Evolutionary conservation across 2,113 vertebrate genomes (phyloP).

Genomic region (Ptilorrhoa leucosticta): DNA sequence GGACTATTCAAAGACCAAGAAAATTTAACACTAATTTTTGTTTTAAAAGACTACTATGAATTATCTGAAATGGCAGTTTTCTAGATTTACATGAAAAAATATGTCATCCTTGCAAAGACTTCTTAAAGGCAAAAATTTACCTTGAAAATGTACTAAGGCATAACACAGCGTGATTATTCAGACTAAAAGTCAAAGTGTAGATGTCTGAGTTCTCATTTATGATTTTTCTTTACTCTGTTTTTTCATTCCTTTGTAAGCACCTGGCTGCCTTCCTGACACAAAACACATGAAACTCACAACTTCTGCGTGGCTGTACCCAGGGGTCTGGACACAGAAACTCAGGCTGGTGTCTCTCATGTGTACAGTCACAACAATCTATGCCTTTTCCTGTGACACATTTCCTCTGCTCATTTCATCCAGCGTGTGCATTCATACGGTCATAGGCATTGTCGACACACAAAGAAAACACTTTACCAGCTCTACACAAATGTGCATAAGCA

Average conservation of each 20-base stretch:
- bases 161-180: neutral
- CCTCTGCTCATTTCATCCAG: neutral
- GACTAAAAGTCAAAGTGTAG: neutral
- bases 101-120: neutral
- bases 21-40: neutral
- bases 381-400: neutral
- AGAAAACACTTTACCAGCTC: neutral
- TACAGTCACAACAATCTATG: neutral
- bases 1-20: neutral
- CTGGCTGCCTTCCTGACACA: neutral
- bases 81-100: neutral
- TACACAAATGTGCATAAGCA: accelerated
- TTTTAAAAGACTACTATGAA: neutral
- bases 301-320: neutral
- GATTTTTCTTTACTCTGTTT: neutral
- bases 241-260: neutral
- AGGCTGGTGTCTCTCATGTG: neutral
- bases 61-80: neutral
- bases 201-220: neutral
- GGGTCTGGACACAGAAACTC: neutral
- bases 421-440: neutral
- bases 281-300: neutral
- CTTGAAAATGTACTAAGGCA: neutral
- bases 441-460: accelerated
- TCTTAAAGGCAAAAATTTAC: neutral